A percentile compares a stretch with the other conserved stretches of the same genome.
phyloP scores from a whole-genome alignment of 2,797 vertebrate species.

The Nasua narica region DNA sequence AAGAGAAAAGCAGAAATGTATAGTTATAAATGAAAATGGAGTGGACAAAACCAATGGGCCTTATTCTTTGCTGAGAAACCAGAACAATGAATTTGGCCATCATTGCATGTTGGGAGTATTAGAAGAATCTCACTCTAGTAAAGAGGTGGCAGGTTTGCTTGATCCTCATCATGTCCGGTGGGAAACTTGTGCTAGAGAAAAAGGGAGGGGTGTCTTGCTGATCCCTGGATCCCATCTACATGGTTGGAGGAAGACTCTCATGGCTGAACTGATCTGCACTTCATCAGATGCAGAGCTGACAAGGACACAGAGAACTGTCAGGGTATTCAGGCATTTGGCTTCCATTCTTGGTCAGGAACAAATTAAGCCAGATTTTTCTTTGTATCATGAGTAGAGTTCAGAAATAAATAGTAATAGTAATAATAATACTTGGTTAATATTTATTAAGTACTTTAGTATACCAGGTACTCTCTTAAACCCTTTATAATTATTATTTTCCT shows the following conservation, averaged over 20 bases:
- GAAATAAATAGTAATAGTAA: neutral
- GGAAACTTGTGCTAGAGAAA: neutral
- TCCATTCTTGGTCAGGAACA: neutral
- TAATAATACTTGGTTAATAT: neutral
- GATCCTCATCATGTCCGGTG: neutral
- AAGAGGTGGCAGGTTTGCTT: neutral
- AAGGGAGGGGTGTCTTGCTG: neutral
- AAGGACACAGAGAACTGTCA: neutral
- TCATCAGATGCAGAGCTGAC: neutral
- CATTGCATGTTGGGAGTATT: neutral
- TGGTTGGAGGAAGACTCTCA: neutral
- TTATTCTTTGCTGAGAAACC: neutral
- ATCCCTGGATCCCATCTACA: neutral
- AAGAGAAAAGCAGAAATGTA: neutral
- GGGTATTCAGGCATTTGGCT: neutral
- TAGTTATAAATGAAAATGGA: neutral
- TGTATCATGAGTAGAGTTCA: neutral
- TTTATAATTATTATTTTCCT: conserved; percentile 6
- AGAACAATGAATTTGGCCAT: neutral
- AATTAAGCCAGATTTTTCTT: neutral
- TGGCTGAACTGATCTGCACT: neutral
- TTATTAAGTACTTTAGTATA: neutral
- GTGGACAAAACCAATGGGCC: neutral
- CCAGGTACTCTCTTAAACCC: neutral
- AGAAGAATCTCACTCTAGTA: neutral